These are phyloP conservation scores for Tarsius wallacei DNA, from an alignment of 2,797 vertebrate species.

Conservation along the genomic window DNA sequence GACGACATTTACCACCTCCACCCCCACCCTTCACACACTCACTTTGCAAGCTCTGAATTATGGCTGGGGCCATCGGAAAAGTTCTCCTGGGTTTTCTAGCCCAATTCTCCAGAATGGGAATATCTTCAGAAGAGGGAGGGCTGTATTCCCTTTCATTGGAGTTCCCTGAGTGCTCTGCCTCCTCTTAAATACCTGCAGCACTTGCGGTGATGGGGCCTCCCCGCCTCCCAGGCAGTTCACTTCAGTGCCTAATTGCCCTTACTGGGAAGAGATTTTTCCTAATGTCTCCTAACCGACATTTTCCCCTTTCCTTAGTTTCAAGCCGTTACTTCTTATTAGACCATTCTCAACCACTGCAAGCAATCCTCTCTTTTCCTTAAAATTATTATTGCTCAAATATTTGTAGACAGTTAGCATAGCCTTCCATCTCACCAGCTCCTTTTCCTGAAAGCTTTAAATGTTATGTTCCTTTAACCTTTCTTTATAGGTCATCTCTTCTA, in stretches of 20 bases:
- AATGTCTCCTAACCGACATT: constrained; percentile 84
- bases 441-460: constrained; percentile 78
- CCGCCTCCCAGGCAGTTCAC: constrained; percentile 81
- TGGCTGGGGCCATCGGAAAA: neutral
- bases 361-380: constrained; percentile 81
- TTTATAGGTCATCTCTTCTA: constrained; percentile 84
- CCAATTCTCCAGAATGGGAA: neutral
- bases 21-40: neutral
- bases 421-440: constrained; percentile 65
- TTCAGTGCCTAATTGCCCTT: constrained; percentile 84
- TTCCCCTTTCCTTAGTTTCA: constrained; percentile 86
- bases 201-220: constrained; percentile 70
- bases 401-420: constrained; percentile 81
- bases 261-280: constrained; percentile 87
- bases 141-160: constrained; percentile 54
- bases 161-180: constrained; percentile 63
- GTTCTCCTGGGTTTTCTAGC: neutral
- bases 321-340: constrained; percentile 86
- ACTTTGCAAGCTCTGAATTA: neutral
- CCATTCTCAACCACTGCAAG: constrained; percentile 78
- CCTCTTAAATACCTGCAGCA: constrained; percentile 66
- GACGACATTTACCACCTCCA: neutral
- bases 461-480: constrained; percentile 84
- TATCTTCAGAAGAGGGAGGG: constrained; percentile 44
- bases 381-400: constrained; percentile 85